Evolutionary conservation across 2,888 invertebrate species (phyloP).

Genomic region (Mesodorylaimus sp.): DNA sequence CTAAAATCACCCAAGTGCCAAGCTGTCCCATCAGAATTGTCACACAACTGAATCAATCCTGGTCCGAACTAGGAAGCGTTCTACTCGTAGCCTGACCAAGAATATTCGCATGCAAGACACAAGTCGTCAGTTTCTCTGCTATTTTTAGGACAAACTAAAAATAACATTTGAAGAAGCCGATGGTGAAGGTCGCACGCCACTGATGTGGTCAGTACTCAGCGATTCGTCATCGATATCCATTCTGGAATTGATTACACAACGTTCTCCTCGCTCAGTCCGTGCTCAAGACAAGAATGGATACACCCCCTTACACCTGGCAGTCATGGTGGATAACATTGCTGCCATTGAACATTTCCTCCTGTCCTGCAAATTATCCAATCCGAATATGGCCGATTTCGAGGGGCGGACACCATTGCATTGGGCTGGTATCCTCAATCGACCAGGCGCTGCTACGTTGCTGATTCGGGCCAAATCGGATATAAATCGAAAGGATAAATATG

Average conservation of each 20-base stretch:
- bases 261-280: background rate
- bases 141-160: background rate
- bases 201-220: background rate
- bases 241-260: background rate
- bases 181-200: background rate
- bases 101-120: too few relatives aligned
- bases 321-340: background rate
- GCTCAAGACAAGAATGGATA: background rate
- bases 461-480: slow-evolving; percentile 2
- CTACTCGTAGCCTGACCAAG: too few relatives aligned
- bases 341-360: background rate
- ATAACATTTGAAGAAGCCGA: background rate
- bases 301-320: background rate
- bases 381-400: background rate
- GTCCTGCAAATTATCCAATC: background rate
- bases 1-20: too few relatives aligned
- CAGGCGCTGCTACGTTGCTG: background rate
- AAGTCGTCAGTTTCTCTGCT: background rate
- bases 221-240: background rate
- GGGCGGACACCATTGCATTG: slow-evolving; percentile 9
- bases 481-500: background rate
- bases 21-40: too few relatives aligned
- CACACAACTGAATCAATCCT: too few relatives aligned
- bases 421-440: slow-evolving; percentile 2
- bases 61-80: too few relatives aligned